Evolutionary conservation across 2,113 vertebrate species (phyloP), one percentile per base, ranked within the genome.

Genomic region (Macquaria ambigua): DNA sequence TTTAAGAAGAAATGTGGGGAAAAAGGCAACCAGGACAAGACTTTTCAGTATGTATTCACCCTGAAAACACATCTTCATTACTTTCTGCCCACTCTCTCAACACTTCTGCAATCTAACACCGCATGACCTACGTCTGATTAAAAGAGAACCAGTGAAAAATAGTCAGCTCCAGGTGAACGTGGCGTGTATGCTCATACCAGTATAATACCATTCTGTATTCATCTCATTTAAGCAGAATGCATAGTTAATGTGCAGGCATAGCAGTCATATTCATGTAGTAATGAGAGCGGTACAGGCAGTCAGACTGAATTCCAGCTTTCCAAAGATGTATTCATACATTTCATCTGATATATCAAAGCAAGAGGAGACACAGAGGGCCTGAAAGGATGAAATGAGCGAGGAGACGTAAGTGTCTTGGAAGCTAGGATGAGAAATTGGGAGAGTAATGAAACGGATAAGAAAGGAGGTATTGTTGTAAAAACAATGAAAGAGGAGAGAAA

Each of bases 271-370:
- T 77, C 20, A 34, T 61, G 50, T 5, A 0, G 58, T 61, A 72
- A 85, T 79, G 69, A 83, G 67, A 72, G 21, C 20, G 1, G 50
- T 16, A 18, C 41, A 55, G 67, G 64, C 14, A 72, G 34, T 34
- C 1, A 23, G 23, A 34, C 53, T 58, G 53, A 56, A 39, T 77
- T 50, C 50, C 28, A 64, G 72, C 71, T 0, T 66, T 87, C 81
- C 62, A 78, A 63, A 86, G 70, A 77, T 31, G n/a, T 28, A 79
- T 86, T 87, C 56, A 69, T 34, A 58, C 3, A 58, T 82, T 77
- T 77, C 39, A 77, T 87, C 31, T 80, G 79, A 79, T 81, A 39
- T 66, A 58, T 85, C 69, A 84, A 82, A 86, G 61, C 5, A 10
- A 55, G 48, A 64, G n/a, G 37, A 80, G 66, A 61, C 69, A 48